Evolutionary conservation across 2,888 invertebrate genomes (phyloP), one percentile per base, ranked within the genome.

Genomic region (Nebria brevicollis): DNA sequence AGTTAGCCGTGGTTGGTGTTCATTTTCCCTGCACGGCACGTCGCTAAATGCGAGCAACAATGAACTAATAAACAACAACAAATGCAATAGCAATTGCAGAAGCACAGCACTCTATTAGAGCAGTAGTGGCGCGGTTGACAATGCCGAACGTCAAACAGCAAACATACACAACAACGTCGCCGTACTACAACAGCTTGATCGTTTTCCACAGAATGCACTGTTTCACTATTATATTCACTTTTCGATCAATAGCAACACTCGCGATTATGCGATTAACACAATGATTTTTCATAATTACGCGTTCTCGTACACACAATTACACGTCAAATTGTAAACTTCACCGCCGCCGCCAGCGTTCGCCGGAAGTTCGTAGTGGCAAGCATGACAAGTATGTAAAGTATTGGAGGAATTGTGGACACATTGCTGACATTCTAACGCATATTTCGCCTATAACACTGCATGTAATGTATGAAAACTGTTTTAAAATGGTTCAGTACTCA

Each of bases 381-480:
- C 93, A 92, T 92, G 93, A 93, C 93, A 93, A 93, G 92, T 93
- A 93, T 93, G 93, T 93, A 92, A 93, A 93, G 93, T 93, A 93
- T 93, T 93, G 92, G 92, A 92, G 93, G 93, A 93, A 89, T 93
- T 91, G 92, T 92, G 92, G 92, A 92, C 93, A 92, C 93, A 93
- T 93, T 93, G 92, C 92, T 92, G 91, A 91, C 93, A 92, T 93
- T 93, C 92, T 92, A 92, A 90, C 90, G 91, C 91, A 91, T 91
- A 92, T 92, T 92, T 91, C 90, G 90, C 89, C 89, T 88, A 90
- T 90, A 92, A 91, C 90, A 91, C 89, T 88, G 87, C 87, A 85
- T 90, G 90, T 90, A 90, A 90, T 92, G 92, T 92, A 92, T 92
- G 92, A 92, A 89, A 92, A 91, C 89, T 89, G 89, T 89, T 89